These are phyloP conservation scores for Furnarius figulus DNA, from an alignment of 2,113 vertebrate genomes.

Conservation along the genomic window DNA sequence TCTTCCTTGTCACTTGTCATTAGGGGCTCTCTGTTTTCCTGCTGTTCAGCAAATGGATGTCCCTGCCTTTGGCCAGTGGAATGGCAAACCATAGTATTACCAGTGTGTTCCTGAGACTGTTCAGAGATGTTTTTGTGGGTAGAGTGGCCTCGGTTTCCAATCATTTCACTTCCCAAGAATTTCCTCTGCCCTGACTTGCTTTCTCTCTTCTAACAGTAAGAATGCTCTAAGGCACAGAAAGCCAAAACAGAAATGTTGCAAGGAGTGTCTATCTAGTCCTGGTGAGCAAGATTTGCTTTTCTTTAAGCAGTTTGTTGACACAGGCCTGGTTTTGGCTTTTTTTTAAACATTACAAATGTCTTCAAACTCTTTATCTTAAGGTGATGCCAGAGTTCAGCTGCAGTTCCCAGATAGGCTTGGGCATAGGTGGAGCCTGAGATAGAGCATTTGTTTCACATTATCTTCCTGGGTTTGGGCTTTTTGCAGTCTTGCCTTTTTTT, in stretches of 20 bases:
- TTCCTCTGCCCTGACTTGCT: conserved; percentile 40
- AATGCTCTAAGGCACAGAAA: not conserved
- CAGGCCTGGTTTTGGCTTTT: rapidly evolving
- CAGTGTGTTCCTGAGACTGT: not conserved
- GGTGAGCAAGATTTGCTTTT: not conserved
- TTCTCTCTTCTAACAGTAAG: not conserved
- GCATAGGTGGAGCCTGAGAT: not conserved
- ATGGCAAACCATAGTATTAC: not conserved
- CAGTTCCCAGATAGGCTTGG: not conserved
- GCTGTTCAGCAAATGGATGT: rapidly evolving
- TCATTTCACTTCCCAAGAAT: conserved; percentile 50
- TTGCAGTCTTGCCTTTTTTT: not conserved
- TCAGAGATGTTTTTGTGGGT: conserved; percentile 31
- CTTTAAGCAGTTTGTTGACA: conserved; percentile 1
- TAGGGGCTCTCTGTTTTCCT: not conserved
- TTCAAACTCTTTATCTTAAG: not conserved
- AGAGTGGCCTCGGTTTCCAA: not conserved
- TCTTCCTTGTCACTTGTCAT: not conserved
- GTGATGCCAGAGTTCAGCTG: not conserved
- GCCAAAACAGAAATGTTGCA: not conserved
- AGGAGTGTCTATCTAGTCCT: not conserved
- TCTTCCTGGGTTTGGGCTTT: not conserved
- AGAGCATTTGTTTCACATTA: conserved; percentile 14
- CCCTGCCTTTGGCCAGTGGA: not conserved
- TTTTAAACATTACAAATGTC: not conserved